These are phyloP conservation scores for Poecile montanus DNA, from an alignment of 2,797 vertebrate genomes.

Conservation along the genomic window DNA sequence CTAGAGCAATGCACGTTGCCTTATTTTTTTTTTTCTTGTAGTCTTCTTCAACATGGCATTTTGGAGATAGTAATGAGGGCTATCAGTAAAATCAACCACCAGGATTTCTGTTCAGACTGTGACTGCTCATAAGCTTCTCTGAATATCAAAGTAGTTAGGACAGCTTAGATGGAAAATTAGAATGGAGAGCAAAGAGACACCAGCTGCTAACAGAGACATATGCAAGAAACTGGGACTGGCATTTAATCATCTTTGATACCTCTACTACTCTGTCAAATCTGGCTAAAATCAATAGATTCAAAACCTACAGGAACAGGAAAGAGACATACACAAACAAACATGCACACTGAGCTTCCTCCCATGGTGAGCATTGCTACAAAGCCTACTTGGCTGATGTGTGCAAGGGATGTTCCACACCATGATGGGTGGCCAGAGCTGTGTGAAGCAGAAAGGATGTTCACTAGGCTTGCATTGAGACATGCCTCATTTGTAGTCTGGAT, in stretches of 20 bases:
- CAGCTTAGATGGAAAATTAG: neutral
- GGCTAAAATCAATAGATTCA: neutral
- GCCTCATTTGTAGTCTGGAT: neutral
- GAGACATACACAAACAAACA: neutral
- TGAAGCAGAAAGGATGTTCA: neutral
- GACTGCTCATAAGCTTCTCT: neutral
- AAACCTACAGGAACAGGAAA: neutral
- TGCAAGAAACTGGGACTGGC: slow-evolving; percentile 26
- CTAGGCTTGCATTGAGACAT: neutral
- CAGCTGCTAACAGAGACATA: slow-evolving; percentile 9
- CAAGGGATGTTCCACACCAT: neutral
- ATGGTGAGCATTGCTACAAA: fast-evolving
- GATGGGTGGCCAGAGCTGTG: neutral
- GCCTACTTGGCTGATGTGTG: neutral
- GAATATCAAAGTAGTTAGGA: neutral
- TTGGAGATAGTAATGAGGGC: neutral
- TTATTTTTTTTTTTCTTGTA: neutral
- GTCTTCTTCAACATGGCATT: neutral
- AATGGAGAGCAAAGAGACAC: neutral
- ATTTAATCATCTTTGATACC: slow-evolving; percentile 39
- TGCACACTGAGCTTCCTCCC: neutral
- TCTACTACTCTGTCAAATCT: slow-evolving; percentile 2
- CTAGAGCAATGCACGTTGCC: neutral
- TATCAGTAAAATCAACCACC: neutral
- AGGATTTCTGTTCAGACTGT: neutral